These are phyloP conservation scores for Synanthedon myopaeformis DNA, from an alignment of 2,888 invertebrate genomes.

Conservation along the genomic window DNA sequence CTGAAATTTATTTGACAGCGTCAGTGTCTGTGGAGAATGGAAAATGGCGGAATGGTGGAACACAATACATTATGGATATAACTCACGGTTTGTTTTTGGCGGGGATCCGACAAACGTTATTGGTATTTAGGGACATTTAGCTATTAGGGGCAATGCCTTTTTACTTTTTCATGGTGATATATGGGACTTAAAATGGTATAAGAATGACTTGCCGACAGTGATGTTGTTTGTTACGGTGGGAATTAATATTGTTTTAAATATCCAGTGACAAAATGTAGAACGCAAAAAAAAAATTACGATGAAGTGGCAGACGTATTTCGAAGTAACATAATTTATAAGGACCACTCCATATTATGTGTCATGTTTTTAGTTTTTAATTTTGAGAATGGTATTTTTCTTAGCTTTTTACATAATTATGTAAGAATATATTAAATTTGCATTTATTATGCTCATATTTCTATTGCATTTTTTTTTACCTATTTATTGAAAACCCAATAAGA, in stretches of 20 bases:
- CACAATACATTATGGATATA: slow-evolving; percentile 63
- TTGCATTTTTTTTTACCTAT: too few species aligned
- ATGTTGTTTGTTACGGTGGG: slow-evolving; percentile 48
- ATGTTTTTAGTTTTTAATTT: too few species aligned
- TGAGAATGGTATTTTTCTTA: too few species aligned
- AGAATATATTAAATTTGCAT: too few species aligned
- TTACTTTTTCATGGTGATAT: slow-evolving; percentile 37
- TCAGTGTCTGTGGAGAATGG: slow-evolving; percentile 68
- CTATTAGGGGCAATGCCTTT: slow-evolving; percentile 53
- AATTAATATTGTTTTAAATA: slow-evolving; percentile 50
- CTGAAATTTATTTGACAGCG: slow-evolving; percentile 70
- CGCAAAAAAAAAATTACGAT: too few species aligned
- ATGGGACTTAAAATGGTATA: slow-evolving; percentile 43
- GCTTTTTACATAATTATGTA: too few species aligned
- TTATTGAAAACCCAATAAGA: too few species aligned
- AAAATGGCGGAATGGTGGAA: slow-evolving; percentile 66
- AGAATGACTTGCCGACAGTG: slow-evolving; percentile 47
- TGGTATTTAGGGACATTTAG: slow-evolving; percentile 65
- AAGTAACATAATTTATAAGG: too few species aligned
- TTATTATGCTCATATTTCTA: too few species aligned
- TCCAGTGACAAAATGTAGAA: slow-evolving; percentile 9
- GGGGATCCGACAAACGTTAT: slow-evolving; percentile 67
- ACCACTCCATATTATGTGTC: too few species aligned
- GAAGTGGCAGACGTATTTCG: too few species aligned
- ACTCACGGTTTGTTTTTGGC: slow-evolving; percentile 70